These are phyloP conservation scores for Taxidea taxus DNA, from an alignment of 2,113 vertebrate genomes.

Conservation along the genomic window DNA sequence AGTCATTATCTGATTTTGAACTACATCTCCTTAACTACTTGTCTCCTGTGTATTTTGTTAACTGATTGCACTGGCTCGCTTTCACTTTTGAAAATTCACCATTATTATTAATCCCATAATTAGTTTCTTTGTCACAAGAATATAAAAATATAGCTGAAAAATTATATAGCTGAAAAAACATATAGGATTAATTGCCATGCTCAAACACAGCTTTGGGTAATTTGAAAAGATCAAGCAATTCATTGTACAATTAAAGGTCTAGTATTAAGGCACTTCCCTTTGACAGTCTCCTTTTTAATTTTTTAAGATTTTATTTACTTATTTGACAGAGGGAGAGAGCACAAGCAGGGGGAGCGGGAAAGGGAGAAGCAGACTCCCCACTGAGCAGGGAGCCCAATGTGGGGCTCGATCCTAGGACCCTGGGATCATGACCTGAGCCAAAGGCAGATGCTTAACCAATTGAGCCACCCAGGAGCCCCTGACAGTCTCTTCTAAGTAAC, in stretches of 20 bases:
- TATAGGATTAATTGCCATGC: background rate
- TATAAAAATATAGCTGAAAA: background rate
- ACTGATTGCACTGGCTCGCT: background rate
- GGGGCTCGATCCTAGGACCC: too few species aligned
- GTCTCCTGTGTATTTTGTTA: background rate
- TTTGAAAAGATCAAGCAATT: background rate
- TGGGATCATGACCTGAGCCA: too few species aligned
- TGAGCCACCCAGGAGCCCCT: too few species aligned
- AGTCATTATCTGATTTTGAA: background rate
- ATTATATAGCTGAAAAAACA: background rate
- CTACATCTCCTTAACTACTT: background rate
- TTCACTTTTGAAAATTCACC: background rate
- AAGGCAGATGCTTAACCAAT: too few species aligned
- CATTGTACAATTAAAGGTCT: background rate
- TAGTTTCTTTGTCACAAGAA: background rate
- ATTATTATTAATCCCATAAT: background rate
- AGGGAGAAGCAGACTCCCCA: too few species aligned
- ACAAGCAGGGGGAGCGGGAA: too few species aligned
- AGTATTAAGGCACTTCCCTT: background rate
- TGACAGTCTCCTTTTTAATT: too few species aligned
- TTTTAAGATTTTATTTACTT: too few species aligned
- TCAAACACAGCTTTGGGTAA: background rate
- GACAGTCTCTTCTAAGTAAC: background rate
- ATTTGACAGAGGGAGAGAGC: too few species aligned
- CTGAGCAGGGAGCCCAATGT: too few species aligned